phyloP scores from a whole-genome alignment of 2,113 vertebrate species.

The Poeciliopsis prolifica region DNA sequence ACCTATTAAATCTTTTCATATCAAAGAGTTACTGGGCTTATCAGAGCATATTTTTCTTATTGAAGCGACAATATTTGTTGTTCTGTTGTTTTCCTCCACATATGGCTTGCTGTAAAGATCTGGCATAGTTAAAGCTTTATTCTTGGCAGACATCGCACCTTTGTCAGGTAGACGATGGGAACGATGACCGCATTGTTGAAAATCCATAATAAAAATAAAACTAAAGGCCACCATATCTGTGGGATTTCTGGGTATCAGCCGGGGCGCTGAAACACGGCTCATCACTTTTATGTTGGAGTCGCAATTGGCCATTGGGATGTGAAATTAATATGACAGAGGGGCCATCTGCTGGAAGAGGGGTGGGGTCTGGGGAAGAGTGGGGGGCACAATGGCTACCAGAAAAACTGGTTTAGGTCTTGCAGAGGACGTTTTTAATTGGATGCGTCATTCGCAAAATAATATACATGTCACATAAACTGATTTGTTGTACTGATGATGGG shows the following conservation, averaged over 20 bases:
- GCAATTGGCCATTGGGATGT: conserved; percentile 68
- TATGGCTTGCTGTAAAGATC: conserved; percentile 34
- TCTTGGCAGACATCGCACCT: conserved; percentile 49
- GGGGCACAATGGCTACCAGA: conserved; percentile 30
- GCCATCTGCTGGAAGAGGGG: conserved; percentile 53
- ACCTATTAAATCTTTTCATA: background rate
- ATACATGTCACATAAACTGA: conserved; percentile 72
- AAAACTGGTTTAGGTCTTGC: conserved; percentile 49
- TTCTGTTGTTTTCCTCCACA: conserved; percentile 5
- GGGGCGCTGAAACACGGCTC: conserved; percentile 66
- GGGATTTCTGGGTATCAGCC: conserved; percentile 46
- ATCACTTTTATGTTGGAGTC: conserved; percentile 72
- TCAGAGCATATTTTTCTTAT: conserved; percentile 34
- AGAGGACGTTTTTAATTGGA: conserved; percentile 75
- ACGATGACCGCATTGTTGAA: conserved; percentile 62
- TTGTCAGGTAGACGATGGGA: conserved; percentile 59
- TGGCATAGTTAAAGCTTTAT: conserved; percentile 65
- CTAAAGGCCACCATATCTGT: conserved; percentile 50
- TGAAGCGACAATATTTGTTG: background rate
- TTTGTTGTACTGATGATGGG: conserved; percentile 41
- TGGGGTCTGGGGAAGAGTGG: background rate
- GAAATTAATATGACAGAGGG: conserved; percentile 76
- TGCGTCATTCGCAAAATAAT: conserved; percentile 57
- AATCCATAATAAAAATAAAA: conserved; percentile 53
- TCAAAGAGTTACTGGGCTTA: conserved; percentile 4